These are phyloP conservation scores for Patiria miniata DNA, from an alignment of 35 echinoderm and acorn worm genomes.

Conservation along the genomic window DNA sequence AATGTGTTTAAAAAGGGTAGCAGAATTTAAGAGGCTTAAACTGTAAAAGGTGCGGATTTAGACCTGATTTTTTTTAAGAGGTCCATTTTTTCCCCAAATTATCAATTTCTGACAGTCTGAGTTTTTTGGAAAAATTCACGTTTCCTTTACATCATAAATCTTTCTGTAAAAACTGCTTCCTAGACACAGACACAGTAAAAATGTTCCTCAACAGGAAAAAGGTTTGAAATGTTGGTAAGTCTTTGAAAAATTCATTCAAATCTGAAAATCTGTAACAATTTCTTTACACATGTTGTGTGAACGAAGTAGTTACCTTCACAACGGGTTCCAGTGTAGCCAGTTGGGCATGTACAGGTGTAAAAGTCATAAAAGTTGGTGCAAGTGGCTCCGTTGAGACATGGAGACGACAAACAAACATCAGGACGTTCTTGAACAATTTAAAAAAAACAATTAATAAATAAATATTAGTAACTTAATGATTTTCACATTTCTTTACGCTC, in stretches of 20 bases:
- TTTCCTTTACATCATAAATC: no score
- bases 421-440: not conserved
- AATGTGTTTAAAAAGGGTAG: not conserved
- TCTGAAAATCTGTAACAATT: not conserved
- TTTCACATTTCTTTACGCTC: no score
- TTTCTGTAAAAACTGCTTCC: no score
- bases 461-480: no score
- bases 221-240: not conserved
- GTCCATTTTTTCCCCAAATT: no score
- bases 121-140: no score
- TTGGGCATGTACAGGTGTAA: conserved; percentile 38
- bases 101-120: no score
- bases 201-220: not conserved
- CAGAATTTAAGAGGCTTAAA: not conserved
- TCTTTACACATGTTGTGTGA: no score
- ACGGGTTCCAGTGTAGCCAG: conserved; percentile 31
- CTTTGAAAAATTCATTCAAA: not conserved
- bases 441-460: not conserved
- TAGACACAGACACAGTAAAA: no score
- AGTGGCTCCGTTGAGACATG: conserved; percentile 9
- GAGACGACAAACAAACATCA: not conserved
- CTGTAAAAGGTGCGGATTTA: no score
- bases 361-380: conserved; percentile 23
- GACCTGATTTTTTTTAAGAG: no score
- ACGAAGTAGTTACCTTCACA: conserved; percentile 41